A percentile compares a stretch with the other conserved stretches of the same genome.
Evolutionary conservation across 1,140 invertebrate genomes (phyloP).

Genomic region (Pogonognathellus flavescens): DNA sequence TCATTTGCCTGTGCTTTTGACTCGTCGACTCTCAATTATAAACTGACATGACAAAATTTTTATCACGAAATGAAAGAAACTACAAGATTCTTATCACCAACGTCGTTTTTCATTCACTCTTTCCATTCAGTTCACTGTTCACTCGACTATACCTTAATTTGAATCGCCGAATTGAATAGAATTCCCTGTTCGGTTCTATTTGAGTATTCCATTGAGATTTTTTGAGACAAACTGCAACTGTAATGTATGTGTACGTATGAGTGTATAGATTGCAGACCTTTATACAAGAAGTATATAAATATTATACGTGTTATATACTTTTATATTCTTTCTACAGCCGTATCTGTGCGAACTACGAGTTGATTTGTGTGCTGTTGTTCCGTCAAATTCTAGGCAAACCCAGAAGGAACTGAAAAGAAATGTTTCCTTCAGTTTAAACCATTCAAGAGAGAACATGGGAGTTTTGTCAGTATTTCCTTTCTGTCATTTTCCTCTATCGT

Average conservation of each 20-base stretch:
- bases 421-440: constrained; percentile 40
- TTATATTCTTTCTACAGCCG: too few relatives aligned
- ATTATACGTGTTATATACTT: too few relatives aligned
- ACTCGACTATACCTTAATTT: neutral
- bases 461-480: constrained; percentile 46
- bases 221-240: neutral
- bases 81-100: constrained; percentile 25
- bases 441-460: constrained; percentile 29
- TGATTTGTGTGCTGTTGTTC: neutral
- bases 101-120: constrained; percentile 28
- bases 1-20: neutral
- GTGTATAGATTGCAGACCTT: too few relatives aligned
- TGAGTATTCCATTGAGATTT: constrained; percentile 2
- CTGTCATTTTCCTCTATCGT: constrained; percentile 9
- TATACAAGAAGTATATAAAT: too few relatives aligned
- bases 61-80: constrained; percentile 33
- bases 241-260: neutral
- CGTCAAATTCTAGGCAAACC: constrained; percentile 29
- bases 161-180: constrained; percentile 17
- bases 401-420: constrained; percentile 33
- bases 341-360: too few relatives aligned
- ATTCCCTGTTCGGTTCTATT: constrained; percentile 1
- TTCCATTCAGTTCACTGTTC: neutral
- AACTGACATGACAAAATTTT: constrained; percentile 42
- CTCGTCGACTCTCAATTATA: constrained; percentile 18